Percentiles rank a stretch among this genome's conserved stretches.
These are phyloP conservation scores for Triplophysa dalaica DNA, from an alignment of 2,113 vertebrate genomes.

Conservation along the genomic window DNA sequence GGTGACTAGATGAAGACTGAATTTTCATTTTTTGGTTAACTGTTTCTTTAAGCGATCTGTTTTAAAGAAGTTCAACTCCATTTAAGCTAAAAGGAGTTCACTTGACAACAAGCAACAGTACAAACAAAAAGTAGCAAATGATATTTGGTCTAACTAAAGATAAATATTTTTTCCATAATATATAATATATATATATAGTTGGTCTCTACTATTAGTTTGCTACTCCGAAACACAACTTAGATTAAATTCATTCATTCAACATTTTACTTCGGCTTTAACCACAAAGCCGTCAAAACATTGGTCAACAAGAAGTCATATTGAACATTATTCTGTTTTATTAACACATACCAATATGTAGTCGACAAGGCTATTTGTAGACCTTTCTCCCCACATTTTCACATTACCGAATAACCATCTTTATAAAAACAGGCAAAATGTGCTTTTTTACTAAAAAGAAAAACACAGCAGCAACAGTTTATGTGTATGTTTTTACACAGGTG, in stretches of 20 bases:
- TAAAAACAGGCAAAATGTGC: not conserved
- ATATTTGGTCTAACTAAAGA: not conserved
- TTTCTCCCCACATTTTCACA: not conserved
- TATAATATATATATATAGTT: not conserved
- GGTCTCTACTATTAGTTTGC: too few relatives aligned
- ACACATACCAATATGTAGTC: not conserved
- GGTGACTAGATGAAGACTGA: too few relatives aligned
- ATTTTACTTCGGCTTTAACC: too few relatives aligned
- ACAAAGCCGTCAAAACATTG: too few relatives aligned
- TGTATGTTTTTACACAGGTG: conserved; percentile 32
- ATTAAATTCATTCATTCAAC: too few relatives aligned
- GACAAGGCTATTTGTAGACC: not conserved
- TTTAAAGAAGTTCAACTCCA: not conserved
- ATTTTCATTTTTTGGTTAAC: too few relatives aligned
- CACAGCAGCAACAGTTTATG: conserved; percentile 35
- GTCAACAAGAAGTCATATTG: not conserved
- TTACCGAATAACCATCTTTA: conserved; percentile 6
- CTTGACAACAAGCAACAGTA: not conserved
- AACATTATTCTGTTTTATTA: not conserved
- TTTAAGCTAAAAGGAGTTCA: too few relatives aligned
- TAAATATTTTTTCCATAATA: not conserved
- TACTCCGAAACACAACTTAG: too few relatives aligned
- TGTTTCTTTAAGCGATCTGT: not conserved
- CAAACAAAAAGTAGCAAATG: not conserved
- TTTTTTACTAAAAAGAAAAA: conserved; percentile 13